These are phyloP conservation scores for Serripes groenlandicus DNA, from an alignment of 2,888 invertebrate species.

Conservation along the genomic window DNA sequence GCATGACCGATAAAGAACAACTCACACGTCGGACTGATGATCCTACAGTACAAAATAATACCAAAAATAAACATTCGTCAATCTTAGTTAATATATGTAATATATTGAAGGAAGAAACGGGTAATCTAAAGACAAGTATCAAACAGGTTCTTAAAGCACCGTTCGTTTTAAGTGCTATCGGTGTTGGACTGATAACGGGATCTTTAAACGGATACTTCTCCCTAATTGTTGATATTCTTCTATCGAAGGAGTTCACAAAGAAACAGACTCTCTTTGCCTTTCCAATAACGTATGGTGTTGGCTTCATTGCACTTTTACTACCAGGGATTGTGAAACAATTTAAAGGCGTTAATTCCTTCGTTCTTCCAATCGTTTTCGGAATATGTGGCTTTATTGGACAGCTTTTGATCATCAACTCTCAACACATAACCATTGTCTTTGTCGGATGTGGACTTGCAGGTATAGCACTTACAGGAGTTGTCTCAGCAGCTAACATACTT, in stretches of 20 bases:
- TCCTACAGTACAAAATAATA: too few species aligned
- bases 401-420: background rate
- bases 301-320: background rate
- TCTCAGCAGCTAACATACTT: background rate
- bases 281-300: slow-evolving; percentile 5
- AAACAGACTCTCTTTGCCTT: background rate
- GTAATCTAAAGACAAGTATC: background rate
- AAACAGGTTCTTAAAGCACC: background rate
- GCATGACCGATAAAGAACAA: too few species aligned
- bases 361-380: background rate
- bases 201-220: background rate
- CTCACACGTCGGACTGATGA: too few species aligned
- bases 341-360: slow-evolving; percentile 10
- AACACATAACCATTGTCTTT: background rate
- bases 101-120: background rate
- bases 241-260: background rate
- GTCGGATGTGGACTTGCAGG: background rate
- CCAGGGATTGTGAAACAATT: slow-evolving; percentile 7
- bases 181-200: background rate
- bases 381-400: background rate
- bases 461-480: background rate
- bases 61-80: background rate
- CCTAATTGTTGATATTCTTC: background rate
- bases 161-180: background rate
- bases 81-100: background rate